A percentile compares a stretch with the other conserved stretches of the same genome.
Evolutionary conservation across 2,113 vertebrate genomes (phyloP).

Genomic region (Lathamus discolor): DNA sequence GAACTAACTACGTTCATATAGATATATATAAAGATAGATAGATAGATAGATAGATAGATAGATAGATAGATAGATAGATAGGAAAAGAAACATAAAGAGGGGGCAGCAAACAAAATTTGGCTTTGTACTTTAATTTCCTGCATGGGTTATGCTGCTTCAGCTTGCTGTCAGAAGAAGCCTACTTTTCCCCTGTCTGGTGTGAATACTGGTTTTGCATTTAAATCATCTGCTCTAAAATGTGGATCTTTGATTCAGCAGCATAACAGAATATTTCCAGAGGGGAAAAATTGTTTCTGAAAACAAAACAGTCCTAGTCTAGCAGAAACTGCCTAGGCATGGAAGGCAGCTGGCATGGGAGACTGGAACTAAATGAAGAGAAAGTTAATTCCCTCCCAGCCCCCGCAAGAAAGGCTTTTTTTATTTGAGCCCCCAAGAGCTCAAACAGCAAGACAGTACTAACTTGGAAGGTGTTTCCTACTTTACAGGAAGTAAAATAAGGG

Average conservation of each 20-base stretch:
- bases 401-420: neutral
- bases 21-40: too few species aligned
- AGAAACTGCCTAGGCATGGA: neutral
- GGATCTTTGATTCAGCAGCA: conserved; percentile 37
- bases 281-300: conserved; percentile 37
- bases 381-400: neutral
- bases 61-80: neutral
- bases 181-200: neutral
- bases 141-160: neutral
- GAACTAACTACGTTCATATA: neutral
- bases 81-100: neutral
- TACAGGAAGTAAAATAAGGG: neutral
- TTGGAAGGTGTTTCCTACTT: neutral
- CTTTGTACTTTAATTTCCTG: conserved; percentile 5
- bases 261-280: conserved; percentile 41
- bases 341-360: neutral
- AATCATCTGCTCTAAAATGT: conserved; percentile 16
- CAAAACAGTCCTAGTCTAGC: neutral
- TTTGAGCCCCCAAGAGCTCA: neutral
- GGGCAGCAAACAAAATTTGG: neutral
- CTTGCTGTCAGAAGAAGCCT: neutral
- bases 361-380: neutral
- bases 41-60: neutral
- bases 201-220: conserved; percentile 25
- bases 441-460: neutral